These are phyloP conservation scores for Leptothorax acervorum DNA, from an alignment of 2,888 invertebrate species.

Conservation along the genomic window DNA sequence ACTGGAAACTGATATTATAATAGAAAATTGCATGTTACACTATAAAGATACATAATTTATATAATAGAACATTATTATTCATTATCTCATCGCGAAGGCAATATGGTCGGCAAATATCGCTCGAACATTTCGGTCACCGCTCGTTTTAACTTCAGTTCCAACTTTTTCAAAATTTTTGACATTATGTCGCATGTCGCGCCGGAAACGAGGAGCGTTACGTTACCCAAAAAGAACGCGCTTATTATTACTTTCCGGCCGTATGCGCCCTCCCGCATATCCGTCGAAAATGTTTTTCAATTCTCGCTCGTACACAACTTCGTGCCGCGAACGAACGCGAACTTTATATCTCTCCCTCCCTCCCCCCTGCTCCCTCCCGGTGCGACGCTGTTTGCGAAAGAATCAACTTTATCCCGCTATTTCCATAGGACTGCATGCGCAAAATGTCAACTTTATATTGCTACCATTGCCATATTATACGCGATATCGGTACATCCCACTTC, in stretches of 20 bases:
- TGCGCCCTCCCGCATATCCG: conserved; percentile 5
- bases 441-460: conserved; percentile 51
- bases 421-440: conserved; percentile 52
- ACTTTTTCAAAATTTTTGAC: conserved; percentile 22
- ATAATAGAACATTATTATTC: background rate
- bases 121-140: background rate
- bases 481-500: conserved; percentile 63
- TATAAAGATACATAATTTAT: background rate
- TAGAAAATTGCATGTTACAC: background rate
- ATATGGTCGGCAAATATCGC: background rate
- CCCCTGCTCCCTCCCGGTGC: background rate
- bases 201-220: background rate
- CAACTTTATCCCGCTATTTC: conserved; percentile 56
- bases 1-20: background rate
- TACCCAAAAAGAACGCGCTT: conserved; percentile 28
- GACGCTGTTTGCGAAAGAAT: conserved; percentile 47
- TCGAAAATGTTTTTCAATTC: conserved; percentile 51
- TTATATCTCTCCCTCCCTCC: conserved; percentile 40
- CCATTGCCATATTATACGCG: conserved; percentile 52
- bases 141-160: background rate
- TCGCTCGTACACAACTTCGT: conserved; percentile 42
- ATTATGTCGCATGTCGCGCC: conserved; percentile 1
- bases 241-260: conserved; percentile 37
- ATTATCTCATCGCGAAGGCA: background rate
- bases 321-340: conserved; percentile 42